Conservation (phyloP, 30 jellyfish, hydroid and myxozoan species). For the Hydractinia echinata region DNA sequence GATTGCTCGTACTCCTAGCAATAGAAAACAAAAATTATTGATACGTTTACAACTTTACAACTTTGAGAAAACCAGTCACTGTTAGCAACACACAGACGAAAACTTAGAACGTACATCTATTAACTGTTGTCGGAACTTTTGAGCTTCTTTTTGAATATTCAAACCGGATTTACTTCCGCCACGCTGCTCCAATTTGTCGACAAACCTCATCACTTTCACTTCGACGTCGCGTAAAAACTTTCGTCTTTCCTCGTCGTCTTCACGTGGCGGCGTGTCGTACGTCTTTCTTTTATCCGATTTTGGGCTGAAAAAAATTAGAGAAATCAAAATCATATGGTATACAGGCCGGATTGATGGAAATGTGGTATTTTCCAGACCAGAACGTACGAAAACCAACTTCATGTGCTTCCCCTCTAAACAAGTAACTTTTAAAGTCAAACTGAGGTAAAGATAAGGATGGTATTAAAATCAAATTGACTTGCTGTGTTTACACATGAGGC, state of each 20-base stretch:
- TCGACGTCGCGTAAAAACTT: constrained; percentile 77
- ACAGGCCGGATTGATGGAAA: background rate
- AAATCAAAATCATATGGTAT: background rate
- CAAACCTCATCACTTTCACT: constrained; percentile 72
- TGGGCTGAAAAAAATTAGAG: background rate
- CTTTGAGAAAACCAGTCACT: background rate
- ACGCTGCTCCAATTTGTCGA: constrained; percentile 65
- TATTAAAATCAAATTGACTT: too few species aligned
- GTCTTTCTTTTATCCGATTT: background rate
- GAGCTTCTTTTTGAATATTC: constrained; percentile 62
- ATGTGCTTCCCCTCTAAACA: too few species aligned
- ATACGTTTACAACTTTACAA: background rate
- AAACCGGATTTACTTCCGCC: constrained; percentile 66
- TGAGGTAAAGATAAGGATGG: too few species aligned
- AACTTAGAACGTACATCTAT: constrained; percentile 45
- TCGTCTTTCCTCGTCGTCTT: constrained; percentile 63
- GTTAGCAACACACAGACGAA: background rate
- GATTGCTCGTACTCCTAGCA: constrained; percentile 22
- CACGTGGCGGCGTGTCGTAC: background rate
- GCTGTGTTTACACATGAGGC: too few species aligned
- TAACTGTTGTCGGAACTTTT: constrained; percentile 42
- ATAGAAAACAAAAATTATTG: background rate
- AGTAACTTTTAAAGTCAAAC: too few species aligned
- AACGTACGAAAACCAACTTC: too few species aligned
- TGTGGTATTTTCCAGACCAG: too few species aligned